These are phyloP conservation scores for Varanus salvator DNA, from an alignment of 2,113 vertebrate genomes.

Conservation along the genomic window DNA sequence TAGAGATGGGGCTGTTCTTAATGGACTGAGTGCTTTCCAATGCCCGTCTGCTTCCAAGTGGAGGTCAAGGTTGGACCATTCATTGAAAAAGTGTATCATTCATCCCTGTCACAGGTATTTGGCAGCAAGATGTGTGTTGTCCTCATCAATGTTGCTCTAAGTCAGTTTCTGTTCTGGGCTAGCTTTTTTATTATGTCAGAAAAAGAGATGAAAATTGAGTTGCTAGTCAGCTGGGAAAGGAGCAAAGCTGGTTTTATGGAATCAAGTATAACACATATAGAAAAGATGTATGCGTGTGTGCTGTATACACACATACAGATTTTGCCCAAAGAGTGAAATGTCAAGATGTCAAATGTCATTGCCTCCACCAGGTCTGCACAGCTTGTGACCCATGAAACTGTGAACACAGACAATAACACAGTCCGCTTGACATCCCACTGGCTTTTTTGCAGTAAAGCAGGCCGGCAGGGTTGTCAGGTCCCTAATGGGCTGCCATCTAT, in stretches of 20 bases:
- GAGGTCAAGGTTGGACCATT: neutral
- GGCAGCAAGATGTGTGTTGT: too few species aligned
- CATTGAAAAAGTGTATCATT: neutral
- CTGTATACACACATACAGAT: neutral
- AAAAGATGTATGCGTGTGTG: neutral
- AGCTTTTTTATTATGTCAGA: neutral
- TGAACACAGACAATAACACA: neutral
- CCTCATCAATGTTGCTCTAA: neutral
- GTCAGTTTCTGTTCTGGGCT: neutral
- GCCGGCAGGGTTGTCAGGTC: neutral
- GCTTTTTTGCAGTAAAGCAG: neutral
- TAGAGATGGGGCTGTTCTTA: slow-evolving; percentile 20
- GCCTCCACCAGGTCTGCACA: neutral
- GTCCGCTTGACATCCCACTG: neutral
- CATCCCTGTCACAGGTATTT: neutral
- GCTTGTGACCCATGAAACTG: neutral
- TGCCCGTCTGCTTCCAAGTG: slow-evolving; percentile 18
- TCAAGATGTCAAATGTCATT: neutral
- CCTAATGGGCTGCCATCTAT: neutral
- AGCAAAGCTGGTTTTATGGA: neutral
- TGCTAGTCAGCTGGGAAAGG: neutral
- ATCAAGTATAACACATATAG: neutral
- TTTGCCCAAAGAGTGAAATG: too few species aligned
- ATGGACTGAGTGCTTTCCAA: slow-evolving; percentile 21
- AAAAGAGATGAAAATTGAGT: neutral